A percentile compares a stretch with the other conserved stretches of the same genome.
phyloP scores from a whole-genome alignment of 2,113 vertebrate species.

The Leuciscus idus region DNA sequence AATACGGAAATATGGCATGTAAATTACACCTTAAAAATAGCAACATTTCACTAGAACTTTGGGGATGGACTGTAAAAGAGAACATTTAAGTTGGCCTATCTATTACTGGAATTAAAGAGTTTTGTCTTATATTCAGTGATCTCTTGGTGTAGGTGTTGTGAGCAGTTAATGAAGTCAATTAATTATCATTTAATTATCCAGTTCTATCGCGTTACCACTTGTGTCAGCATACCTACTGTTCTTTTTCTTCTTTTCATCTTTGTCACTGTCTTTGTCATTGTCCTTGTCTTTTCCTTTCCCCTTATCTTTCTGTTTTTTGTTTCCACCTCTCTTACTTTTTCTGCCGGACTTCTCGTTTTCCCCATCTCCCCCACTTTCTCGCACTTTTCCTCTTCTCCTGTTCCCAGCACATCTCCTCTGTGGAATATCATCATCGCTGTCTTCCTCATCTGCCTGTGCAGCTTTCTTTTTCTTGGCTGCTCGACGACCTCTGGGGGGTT shows the following conservation, averaged over 20 bases:
- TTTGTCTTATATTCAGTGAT: conserved; percentile 5
- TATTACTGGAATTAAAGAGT: background rate
- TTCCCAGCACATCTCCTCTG: conserved; percentile 63
- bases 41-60: background rate
- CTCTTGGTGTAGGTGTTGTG: background rate
- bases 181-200: background rate
- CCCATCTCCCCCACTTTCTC: conserved; percentile 64
- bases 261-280: conserved; percentile 64
- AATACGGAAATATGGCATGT: background rate
- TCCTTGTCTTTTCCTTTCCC: conserved; percentile 65
- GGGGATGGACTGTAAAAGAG: background rate
- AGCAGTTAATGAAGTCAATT: background rate
- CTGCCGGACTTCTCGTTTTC: conserved; percentile 26
- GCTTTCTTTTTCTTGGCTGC: conserved; percentile 68
- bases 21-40: background rate
- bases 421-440: conserved; percentile 68
- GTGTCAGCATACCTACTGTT: conserved; percentile 68
- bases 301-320: conserved; percentile 61
- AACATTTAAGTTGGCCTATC: background rate
- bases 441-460: conserved; percentile 63
- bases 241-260: conserved; percentile 76
- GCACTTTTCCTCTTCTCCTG: conserved; percentile 65
- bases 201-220: background rate
- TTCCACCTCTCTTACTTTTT: conserved; percentile 51
- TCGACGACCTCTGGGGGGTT: conserved; percentile 68